Conservation (phyloP, 2,888 invertebrate species). For the Netelia virgata region DNA sequence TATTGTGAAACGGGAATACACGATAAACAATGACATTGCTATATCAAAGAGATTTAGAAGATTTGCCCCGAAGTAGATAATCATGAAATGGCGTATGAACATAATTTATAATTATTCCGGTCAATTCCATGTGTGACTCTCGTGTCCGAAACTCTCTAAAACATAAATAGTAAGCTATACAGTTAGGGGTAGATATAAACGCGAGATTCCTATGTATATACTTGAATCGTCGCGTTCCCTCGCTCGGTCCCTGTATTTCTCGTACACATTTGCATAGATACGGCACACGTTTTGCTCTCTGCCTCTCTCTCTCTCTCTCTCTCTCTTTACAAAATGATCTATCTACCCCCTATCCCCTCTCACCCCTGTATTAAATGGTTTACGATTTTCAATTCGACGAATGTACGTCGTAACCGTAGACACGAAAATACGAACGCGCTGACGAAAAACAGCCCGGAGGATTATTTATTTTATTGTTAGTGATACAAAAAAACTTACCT, state of each 20-base stretch:
- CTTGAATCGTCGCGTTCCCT: conserved; percentile 26
- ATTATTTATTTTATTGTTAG: neutral
- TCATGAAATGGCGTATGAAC: conserved; percentile 52
- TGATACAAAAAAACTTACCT: conserved; percentile 86
- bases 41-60: conserved; percentile 9
- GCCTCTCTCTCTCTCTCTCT: neutral
- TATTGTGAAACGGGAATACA: conserved; percentile 1
- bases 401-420: neutral
- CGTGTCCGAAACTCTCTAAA: conserved; percentile 34
- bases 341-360: neutral
- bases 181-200: neutral
- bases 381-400: conserved; percentile 47
- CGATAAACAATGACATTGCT: conserved; percentile 5
- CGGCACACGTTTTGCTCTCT: conserved; percentile 35
- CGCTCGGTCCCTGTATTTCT: conserved; percentile 18
- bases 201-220: conserved; percentile 4
- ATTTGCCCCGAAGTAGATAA: neutral
- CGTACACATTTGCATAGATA: conserved; percentile 67
- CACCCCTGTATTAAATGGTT: conserved; percentile 50
- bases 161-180: conserved; percentile 10
- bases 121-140: conserved; percentile 57
- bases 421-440: conserved; percentile 29
- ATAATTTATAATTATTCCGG: conserved; percentile 70
- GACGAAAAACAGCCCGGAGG: neutral
- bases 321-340: conserved; percentile 7